These are phyloP conservation scores for Drosophila mimica DNA, from an alignment of 2,888 invertebrate genomes.

Conservation along the genomic window DNA sequence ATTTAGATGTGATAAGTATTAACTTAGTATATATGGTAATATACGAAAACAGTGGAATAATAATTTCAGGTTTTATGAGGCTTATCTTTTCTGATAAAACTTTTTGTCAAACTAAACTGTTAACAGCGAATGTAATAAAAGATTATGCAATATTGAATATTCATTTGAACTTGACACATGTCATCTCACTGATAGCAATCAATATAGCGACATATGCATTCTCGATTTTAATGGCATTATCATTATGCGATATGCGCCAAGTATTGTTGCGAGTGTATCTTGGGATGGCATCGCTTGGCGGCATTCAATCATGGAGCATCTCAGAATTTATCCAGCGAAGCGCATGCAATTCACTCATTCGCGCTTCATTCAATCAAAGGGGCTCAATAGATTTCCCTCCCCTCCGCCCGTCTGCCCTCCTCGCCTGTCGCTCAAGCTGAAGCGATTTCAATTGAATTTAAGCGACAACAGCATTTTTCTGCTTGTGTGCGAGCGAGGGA, in stretches of 20 bases:
- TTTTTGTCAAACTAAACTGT: not conserved
- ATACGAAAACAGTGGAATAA: not conserved
- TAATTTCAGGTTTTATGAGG: not conserved
- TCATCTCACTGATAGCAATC: conserved; percentile 8
- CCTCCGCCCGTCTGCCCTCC: conserved; percentile 73
- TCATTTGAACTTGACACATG: not conserved
- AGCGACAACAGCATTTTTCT: conserved; percentile 66
- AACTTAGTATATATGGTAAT: not conserved
- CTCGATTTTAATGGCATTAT: conserved; percentile 30
- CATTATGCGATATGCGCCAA: conserved; percentile 1
- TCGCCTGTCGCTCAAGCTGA: conserved; percentile 72
- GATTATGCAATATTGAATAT: not conserved
- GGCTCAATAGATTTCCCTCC: conserved; percentile 79
- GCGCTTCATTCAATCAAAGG: conserved; percentile 70
- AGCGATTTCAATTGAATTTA: conserved; percentile 81
- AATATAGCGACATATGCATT: conserved; percentile 5
- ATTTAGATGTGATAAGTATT: not conserved
- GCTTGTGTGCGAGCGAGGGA: conserved; percentile 52
- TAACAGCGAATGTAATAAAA: not conserved
- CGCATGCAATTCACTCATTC: conserved; percentile 67
- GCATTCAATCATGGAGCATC: conserved; percentile 40
- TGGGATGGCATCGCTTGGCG: conserved; percentile 30
- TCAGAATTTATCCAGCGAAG: conserved; percentile 49
- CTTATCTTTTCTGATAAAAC: not conserved
- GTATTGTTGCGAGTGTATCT: conserved; percentile 9